Evolutionary conservation across 2,888 invertebrate species (phyloP), one percentile per base, ranked within the genome.

Genomic region (Diaprepes abbreviatus): DNA sequence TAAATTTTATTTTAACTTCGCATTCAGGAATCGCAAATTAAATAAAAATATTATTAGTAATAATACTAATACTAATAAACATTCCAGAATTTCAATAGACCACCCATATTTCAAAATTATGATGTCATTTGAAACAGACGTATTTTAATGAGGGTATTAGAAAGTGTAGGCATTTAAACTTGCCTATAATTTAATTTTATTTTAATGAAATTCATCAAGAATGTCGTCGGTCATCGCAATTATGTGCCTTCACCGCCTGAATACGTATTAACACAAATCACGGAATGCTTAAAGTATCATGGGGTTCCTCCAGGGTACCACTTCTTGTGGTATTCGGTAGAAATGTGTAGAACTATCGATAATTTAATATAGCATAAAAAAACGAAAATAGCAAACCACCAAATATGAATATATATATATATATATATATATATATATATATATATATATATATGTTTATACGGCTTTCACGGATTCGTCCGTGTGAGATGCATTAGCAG

Each of bases 221-320:
- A 66, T 70, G 70, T 70, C 70, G 70, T 66, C 52, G 65, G 55
- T 70, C 50, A 60, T 45, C 16, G 62, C 65, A 62, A 66, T 66
- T 67, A 67, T 43, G 55, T 54, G 62, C 45, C 60, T 70, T 66
- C 52, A 57, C 65, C 70, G 70, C 60, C 64, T 65, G 65, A 59
- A 28, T 54, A 65, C 62, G 66, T 58, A 66, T 70, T 66, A 70
- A 58, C 70, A 66, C 70, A 70, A 66, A 70, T 66, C 66, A 70
- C 62, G 70, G 66, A 70, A 70, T 66, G 70, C 57, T 60, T 63
- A 24, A 28, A 38, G 64, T 70, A 70, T 52, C 58, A 65, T 64
- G 64, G 35, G 65, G 60, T 65, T 65, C 60, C 59, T 59, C 35
- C 21, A 19, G 52, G 69, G 69, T 52, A 59, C 54, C 19, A 58